Evolutionary conservation across 2,797 vertebrate species (phyloP), one percentile per base, ranked within the genome.

Genomic region (Paedocypris micromegethes): DNA sequence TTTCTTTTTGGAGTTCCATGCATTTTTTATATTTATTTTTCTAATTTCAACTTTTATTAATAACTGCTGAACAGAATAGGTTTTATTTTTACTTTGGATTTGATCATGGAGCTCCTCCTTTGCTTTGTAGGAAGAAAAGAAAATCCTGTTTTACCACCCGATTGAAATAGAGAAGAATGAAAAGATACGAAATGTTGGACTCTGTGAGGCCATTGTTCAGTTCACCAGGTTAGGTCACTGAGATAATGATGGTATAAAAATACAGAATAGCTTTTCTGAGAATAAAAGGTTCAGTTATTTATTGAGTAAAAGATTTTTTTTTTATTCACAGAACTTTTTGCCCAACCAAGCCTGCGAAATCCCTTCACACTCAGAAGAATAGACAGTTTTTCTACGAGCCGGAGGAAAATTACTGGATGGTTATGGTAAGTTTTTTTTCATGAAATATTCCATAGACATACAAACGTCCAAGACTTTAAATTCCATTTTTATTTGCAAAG

Each of bases 171-270:
- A 99, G 87, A 97, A 97, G 84, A 99, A 98, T 74, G 97, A 99
- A 85, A 98, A 98, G 86, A 99, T 99, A 75, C 89, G 95, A 75
- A 98, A 96, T 74, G 97, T 99, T 62, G 97, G 97, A 44, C 91
- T 99, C 3, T 98, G 97, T 86, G 97, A 99, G 88, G 97, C 96
- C 68, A 99, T 99, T 70, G 95, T 99, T 62, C 97, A 99, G 72
- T 99, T 99, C 83, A 99, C 97, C 2, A 97, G 96, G 97, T 98
- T 4, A 45, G 52, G 23, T 23, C 48, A 44, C 1, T 44, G 8
- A 58, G 7, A 50, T 38, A 42, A 40, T 5, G 5, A 1, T 23
- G 3, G 8, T 0, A 51, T 57, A 9, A 53, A 41, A 5, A 6
- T n/a, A n/a, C 3, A 50, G 6, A 57, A n/a, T 6, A 70, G 5